phyloP scores from a whole-genome alignment of 2,113 vertebrate genomes.

The Hymenochirus boettgeri region DNA sequence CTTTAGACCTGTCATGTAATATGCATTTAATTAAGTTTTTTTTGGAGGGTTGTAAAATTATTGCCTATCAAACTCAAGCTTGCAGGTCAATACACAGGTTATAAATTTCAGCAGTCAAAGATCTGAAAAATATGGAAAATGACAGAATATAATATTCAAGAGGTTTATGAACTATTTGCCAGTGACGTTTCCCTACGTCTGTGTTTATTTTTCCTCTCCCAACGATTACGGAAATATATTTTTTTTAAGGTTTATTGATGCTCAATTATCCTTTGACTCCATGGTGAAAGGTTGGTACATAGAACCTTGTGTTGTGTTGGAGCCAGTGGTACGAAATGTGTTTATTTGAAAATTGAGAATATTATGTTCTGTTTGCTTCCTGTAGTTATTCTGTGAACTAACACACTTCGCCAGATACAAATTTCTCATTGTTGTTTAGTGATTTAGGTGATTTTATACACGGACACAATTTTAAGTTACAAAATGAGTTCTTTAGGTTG shows the following conservation, averaged over 20 bases:
- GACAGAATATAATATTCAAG: background rate
- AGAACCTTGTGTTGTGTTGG: constrained; percentile 43
- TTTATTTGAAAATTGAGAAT: constrained; percentile 11
- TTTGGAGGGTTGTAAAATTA: background rate
- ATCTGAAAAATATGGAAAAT: background rate
- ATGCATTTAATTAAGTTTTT: background rate
- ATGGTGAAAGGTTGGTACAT: constrained; percentile 42
- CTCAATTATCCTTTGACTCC: background rate
- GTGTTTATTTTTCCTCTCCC: background rate
- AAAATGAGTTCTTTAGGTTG: constrained; percentile 47
- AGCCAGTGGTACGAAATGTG: constrained; percentile 49
- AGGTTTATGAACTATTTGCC: background rate
- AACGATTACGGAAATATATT: background rate
- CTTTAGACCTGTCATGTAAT: background rate
- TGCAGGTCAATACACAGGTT: background rate
- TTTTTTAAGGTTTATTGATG: background rate
- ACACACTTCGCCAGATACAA: background rate
- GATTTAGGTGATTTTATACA: background rate
- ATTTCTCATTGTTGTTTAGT: constrained; percentile 40
- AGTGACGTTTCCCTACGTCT: background rate
- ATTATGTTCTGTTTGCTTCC: constrained; percentile 10
- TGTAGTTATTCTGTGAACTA: background rate
- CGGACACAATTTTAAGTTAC: constrained; percentile 47
- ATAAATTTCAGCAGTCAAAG: background rate
- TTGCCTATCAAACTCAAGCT: background rate